Base-by-base conservation (phyloP, 2,797 vertebrate species). In the Lagorchestes hirsutus region DNA sequence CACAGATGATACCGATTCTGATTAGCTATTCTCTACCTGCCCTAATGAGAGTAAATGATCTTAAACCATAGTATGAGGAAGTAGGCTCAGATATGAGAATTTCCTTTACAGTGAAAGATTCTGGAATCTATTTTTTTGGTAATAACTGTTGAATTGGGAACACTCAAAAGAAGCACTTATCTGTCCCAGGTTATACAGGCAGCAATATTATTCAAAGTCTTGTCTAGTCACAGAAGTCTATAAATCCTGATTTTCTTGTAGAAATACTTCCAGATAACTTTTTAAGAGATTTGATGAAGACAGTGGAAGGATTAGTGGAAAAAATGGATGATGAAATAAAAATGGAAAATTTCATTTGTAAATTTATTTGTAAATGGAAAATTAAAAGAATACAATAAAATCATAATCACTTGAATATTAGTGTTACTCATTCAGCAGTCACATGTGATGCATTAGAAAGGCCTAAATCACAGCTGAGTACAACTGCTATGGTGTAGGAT, bases 91-190 rank as follows among this genome's bases (percentile, higher is more conserved):
- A 82, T 46, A 9, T 82, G 46, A 93, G n/a, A 24, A 18, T 82
- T 95, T 93, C 74, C 31, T 82, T 55, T 55, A 95, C 40, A 90
- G 55, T 92, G 54, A 93, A 95, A 90, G 46, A 55, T 22, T 40
- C 13, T 92, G 74, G 62, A 16, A 94, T 34, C 56, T 90, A 93
- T 24, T n/a, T 82, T 82, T 82, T 82, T 40, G 27, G 22, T 82
- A 82, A 82, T 82, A 11, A 82, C 6, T 82, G 40, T 27, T 46
- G 74, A 82, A 82, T 27, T 46, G 9, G 29, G 46, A 82, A 46
- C 46, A 82, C 40, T 82, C 2, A 82, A 82, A 82, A 24, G 40
- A 46, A 24, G 40, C 55, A 90, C 4, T 90, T 22, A 27, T 82
- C 22, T 82, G 74, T 46, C 9, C 40, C 1, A 90, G 34, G 93